A percentile compares a stretch with the other conserved stretches of the same genome.
phyloP scores from a whole-genome alignment of 2,113 vertebrate genomes.

The Herpailurus yagouaroundi region DNA sequence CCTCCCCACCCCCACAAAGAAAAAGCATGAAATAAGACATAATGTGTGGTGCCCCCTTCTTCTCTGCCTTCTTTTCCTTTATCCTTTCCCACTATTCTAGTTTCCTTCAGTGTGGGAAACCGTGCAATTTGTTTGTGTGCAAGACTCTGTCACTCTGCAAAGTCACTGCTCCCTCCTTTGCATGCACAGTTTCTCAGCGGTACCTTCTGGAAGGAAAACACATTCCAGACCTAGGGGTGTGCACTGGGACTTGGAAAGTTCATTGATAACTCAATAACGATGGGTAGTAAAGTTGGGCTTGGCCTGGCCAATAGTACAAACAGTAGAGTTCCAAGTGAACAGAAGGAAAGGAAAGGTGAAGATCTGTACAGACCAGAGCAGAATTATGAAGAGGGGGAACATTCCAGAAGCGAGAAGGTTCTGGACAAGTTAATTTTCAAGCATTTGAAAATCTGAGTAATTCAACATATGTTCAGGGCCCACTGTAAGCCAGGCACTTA shows the following conservation, averaged over 20 bases:
- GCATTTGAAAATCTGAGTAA: background rate
- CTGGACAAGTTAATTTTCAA: background rate
- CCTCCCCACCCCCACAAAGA: too few relatives aligned
- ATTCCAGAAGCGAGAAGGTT: background rate
- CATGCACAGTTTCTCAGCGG: background rate
- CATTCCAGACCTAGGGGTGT: background rate
- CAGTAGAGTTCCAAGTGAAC: background rate
- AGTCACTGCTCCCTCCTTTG: background rate
- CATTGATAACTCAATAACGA: background rate
- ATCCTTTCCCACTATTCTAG: background rate
- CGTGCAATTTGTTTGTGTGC: accelerated
- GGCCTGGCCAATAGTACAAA: background rate
- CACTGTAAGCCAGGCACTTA: background rate
- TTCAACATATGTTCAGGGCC: background rate
- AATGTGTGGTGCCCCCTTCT: accelerated
- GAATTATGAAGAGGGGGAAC: background rate
- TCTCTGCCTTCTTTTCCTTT: background rate
- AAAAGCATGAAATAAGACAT: background rate
- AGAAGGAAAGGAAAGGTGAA: background rate
- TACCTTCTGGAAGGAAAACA: background rate
- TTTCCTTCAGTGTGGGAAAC: background rate
- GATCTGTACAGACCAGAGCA: background rate
- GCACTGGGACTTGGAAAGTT: background rate
- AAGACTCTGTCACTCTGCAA: background rate
- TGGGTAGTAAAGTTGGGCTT: background rate